A percentile compares a stretch with the other conserved stretches of the same genome.
Evolutionary conservation across 2,888 invertebrate genomes (phyloP).

Genomic region (Drosophila glabriapex): DNA sequence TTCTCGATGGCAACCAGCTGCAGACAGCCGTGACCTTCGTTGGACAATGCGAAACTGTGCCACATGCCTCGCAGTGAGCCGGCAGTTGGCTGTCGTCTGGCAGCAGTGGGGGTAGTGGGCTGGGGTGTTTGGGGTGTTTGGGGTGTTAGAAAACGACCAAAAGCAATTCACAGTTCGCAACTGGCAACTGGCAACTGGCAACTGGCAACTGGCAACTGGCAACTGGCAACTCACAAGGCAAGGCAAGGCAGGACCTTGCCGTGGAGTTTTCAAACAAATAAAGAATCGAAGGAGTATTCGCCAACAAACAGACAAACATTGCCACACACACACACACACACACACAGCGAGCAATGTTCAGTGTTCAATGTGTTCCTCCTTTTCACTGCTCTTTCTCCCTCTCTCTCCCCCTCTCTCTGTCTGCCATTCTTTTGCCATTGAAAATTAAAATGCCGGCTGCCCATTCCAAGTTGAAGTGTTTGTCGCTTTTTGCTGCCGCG

Average conservation of each 20-base stretch:
- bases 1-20: conserved; percentile 43
- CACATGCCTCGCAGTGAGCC: conserved; percentile 38
- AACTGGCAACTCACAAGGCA: conserved; percentile 11
- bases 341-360: conserved; percentile 2
- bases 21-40: conserved; percentile 53
- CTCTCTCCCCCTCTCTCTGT: background rate
- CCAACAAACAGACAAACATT: conserved; percentile 36
- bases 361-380: background rate
- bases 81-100: background rate
- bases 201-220: conserved; percentile 6
- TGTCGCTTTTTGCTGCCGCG: conserved; percentile 48
- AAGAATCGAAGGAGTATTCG: conserved; percentile 38
- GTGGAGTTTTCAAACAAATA: conserved; percentile 38
- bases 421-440: conserved; percentile 3
- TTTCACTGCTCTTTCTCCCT: background rate
- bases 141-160: background rate
- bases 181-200: background rate
- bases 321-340: conserved; percentile 19
- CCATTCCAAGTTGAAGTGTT: conserved; percentile 57
- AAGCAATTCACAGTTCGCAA: conserved; percentile 12
- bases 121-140: background rate
- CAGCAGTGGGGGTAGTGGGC: background rate
- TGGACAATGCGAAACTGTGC: conserved; percentile 61
- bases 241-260: conserved; percentile 7
- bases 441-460: conserved; percentile 68